Evolutionary conservation across 1,140 invertebrate species (phyloP), one percentile per base, ranked within the genome.

Genomic region (Odontomachus brunneus): DNA sequence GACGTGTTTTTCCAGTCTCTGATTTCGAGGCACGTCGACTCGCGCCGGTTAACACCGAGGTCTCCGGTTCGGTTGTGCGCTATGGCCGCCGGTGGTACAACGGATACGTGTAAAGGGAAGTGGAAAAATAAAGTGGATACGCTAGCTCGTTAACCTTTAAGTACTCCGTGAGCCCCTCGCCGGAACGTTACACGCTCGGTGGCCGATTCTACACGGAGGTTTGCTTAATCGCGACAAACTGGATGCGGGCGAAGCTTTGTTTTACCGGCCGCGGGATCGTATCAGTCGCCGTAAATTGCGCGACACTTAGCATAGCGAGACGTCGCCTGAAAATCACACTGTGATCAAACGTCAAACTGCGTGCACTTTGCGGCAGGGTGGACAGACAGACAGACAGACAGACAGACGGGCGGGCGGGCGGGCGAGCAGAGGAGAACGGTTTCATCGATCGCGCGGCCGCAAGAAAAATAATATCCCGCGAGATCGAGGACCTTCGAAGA

Each of bases 81-180:
- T 44, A 80, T 80, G 75, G 75, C 75, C 65, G 75, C 65, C 75
- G 75, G 75, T 80, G 51, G 66, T 71, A 71, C 75, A 80, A 71
- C 75, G 75, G 51, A 71, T 80, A 80, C 75, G 75, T 69, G 75
- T 80, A 80, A 80, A 78, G 38, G 51, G 51, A 80, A 80, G 75
- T 80, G 65, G 75, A 80, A 80, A 80, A 80, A 80, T 80, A 80
- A 80, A 80, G 75, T 80, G 75, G 75, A 80, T 80, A 80, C 75
- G 59, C 75, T 80, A 71, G 17, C 75, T 80, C 75, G 75, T 80
- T 80, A 80, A 80, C 75, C 75, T 80, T 80, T 80, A 80, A 80
- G 75, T 53, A 80, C 51, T 44, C 53, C 29, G 65, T 22, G 75
- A 66, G 4, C 59, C 73, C 24, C 73, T 53, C 63, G 29, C 51